Evolutionary conservation across 2,797 vertebrate genomes (phyloP), one percentile per base, ranked within the genome.

Genomic region (Xiphorhynchus erythropygius): DNA sequence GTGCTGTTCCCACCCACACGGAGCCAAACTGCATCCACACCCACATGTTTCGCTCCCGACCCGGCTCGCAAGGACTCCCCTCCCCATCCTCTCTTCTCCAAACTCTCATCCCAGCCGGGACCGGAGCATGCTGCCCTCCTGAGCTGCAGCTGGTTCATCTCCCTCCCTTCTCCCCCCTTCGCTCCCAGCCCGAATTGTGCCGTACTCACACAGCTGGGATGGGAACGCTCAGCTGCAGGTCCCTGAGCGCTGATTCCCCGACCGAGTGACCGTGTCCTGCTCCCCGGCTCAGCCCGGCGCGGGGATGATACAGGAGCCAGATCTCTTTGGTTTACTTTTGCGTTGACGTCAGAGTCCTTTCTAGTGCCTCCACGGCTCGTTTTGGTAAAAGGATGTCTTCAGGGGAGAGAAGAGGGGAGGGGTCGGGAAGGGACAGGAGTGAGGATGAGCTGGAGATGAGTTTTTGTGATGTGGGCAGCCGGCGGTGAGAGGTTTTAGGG

Each of bases 281-380:
- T 97, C 85, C 76, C 13, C 92, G 47, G 90, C 96, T 91, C 75
- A 39, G 91, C 85, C 49, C 30, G 2, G 70, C 28, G 19, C 71
- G 41, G 89, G 76, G 79, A 46, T 93, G 60, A 87, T 96, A 84
- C 90, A 93, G 96, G 97, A 94, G 71, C 93, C 96, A 97, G 96
- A 96, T 71, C 95, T 87, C 97, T 91, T 86, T 42, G 94, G 96
- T 97, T 98, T 97, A 97, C 96, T 97, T 97, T 97, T 91, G 42
- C 57, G 74, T 95, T 98, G 97, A 98, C 97, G 97, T 98, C 97
- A 97, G 95, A 84, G 92, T 91, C 87, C 97, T 96, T 94, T 89
- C 91, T 59, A 93, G 92, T 41, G 37, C 92, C 94, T 97, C 84
- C 68, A 11, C 70, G 5, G 88, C 96, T 96, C 75, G 19, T 94